Base-by-base conservation (phyloP, 2,797 vertebrate species). In the Tiaroga cobitis region DNA sequence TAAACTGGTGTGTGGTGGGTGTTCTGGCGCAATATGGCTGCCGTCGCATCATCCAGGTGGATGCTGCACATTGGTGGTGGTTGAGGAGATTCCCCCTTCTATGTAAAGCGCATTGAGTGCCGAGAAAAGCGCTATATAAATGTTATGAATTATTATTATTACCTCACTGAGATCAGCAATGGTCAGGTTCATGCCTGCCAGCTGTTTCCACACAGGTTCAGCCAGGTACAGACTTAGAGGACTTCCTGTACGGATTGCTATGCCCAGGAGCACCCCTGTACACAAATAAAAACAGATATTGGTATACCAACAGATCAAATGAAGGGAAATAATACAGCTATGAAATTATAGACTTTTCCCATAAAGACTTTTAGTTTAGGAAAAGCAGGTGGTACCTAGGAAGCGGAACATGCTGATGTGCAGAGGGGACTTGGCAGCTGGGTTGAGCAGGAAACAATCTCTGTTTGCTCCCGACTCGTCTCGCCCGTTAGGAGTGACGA, bases 81-180 rank as follows among this genome's bases (percentile, higher is more conserved):
- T 46, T 46, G 13, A 46, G 43, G 43, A 46, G 13, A 46, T 46
- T 46, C 4, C 13, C 13, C 13, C 13, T 46, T 15, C 43, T 15
- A 46, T 46, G 43, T 46, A 5, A 46, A 46, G 43, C 13, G 13
- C 13, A 15, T 46, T 46, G 43, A 46, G 43, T 46, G 13, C 4
- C 1, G 13, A 46, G 43, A 46, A 46, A 46, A 15, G 43, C 13
- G 4, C 13, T 15, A 15, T 15, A 46, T 46, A 46, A 46, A 15
- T 46, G 43, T 46, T 11, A 15, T 15, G 13, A 46, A 46, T 16
- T 46, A 46, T 46, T 16, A 16, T 46, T 46, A 46, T 72, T 92
- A 98, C 98, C 96, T 99, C 98, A 91, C 98, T 99, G 92, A 99
- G 98, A 96, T 99, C 98, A 89, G 98, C 98, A 59, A 99, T 99